These are phyloP conservation scores for Neotragus moschatus DNA, from an alignment of 2,113 vertebrate genomes.

Conservation along the genomic window DNA sequence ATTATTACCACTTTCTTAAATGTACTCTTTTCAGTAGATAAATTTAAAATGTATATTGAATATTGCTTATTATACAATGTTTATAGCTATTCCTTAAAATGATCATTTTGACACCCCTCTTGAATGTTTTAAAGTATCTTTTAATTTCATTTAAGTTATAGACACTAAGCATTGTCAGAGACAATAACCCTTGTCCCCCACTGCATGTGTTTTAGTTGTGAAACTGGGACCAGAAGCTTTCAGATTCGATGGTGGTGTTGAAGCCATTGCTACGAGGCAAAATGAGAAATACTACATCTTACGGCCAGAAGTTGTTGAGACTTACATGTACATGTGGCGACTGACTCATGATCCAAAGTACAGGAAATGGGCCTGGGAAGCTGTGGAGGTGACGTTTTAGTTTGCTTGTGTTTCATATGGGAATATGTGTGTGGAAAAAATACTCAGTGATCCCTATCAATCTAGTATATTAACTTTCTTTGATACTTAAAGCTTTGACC, in stretches of 20 bases:
- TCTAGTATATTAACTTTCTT: not conserved
- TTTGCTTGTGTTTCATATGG: not conserved
- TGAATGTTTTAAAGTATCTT: not conserved
- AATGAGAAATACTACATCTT: constrained; percentile 99
- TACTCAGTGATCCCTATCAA: not conserved
- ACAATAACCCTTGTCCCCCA: not conserved
- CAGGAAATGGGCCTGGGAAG: constrained; percentile 98
- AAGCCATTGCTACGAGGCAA: constrained; percentile 97
- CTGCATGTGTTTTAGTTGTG: constrained; percentile 78
- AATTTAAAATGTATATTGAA: not conserved
- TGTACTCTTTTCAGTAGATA: not conserved
- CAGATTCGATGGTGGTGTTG: constrained; percentile 96
- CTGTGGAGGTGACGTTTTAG: constrained; percentile 87
- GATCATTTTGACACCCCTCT: not conserved
- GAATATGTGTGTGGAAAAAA: not conserved
- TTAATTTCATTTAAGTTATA: not conserved
- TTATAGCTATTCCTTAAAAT: not conserved
- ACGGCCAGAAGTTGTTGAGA: constrained; percentile 96
- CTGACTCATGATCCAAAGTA: constrained; percentile 98
- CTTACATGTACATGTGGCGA: constrained; percentile 99
- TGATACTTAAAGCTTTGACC: not conserved
- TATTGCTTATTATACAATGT: not conserved
- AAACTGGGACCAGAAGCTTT: constrained; percentile 98
- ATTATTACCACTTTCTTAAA: not conserved
- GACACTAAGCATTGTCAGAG: not conserved